Conservation (phyloP, 2,113 vertebrate species). For the Sardina pilchardus region DNA sequence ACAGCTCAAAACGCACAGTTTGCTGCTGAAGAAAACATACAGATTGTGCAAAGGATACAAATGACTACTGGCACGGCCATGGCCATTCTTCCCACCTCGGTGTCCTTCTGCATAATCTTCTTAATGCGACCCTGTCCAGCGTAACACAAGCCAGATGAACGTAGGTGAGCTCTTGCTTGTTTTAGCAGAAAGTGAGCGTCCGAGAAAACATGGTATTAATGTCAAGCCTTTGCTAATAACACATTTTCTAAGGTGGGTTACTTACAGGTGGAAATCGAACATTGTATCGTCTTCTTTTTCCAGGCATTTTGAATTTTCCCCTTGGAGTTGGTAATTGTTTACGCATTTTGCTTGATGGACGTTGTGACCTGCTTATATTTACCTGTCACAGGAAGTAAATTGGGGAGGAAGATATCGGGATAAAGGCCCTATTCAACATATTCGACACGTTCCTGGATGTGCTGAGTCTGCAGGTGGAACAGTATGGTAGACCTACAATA, state of each 20-base stretch:
- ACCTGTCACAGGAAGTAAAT: conserved; percentile 59
- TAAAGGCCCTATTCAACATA: neutral
- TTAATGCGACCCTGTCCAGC: conserved; percentile 68
- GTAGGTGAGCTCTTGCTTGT: neutral
- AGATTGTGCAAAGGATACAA: conserved; percentile 65
- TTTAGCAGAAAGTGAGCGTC: neutral
- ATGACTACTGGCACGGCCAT: conserved; percentile 73
- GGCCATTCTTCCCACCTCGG: conserved; percentile 72
- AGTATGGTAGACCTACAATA: neutral
- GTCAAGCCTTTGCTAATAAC: neutral
- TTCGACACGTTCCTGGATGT: neutral
- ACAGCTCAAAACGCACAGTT: neutral
- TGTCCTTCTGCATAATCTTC: conserved; percentile 77
- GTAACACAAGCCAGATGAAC: conserved; percentile 1
- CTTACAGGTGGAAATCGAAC: conserved; percentile 74
- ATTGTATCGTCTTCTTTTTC: conserved; percentile 67
- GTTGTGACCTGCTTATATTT: conserved; percentile 71
- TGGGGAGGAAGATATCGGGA: conserved; percentile 25
- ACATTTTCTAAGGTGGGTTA: conserved; percentile 24
- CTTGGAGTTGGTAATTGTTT: conserved; percentile 48
- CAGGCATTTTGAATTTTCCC: conserved; percentile 60
- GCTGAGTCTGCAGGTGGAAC: neutral
- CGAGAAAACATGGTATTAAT: neutral
- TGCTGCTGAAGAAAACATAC: neutral
- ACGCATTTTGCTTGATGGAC: conserved; percentile 33